phyloP scores from a whole-genome alignment of 2,113 vertebrate genomes.

The Clarias magur region DNA sequence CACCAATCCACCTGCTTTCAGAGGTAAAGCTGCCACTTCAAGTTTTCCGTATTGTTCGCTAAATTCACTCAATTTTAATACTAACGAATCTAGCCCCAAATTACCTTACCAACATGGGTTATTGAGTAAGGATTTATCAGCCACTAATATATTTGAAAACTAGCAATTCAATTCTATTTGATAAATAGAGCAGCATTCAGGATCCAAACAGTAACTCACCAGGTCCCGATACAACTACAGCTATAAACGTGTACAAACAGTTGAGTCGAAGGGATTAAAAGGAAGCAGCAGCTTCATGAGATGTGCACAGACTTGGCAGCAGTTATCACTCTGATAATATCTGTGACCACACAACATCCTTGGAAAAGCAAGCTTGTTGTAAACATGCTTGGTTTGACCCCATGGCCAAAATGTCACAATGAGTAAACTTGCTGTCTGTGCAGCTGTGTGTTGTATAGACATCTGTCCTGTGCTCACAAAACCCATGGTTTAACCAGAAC shows the following conservation, averaged over 20 bases:
- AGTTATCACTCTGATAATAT: constrained; percentile 49
- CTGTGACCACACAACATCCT: constrained; percentile 53
- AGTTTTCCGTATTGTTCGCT: not conserved
- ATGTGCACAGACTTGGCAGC: constrained; percentile 45
- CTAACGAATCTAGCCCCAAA: not conserved
- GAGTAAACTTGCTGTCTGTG: constrained; percentile 51
- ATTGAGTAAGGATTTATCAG: not conserved
- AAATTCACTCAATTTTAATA: too few relatives aligned
- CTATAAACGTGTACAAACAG: not conserved
- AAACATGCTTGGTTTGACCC: constrained; percentile 60
- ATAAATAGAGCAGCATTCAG: not conserved
- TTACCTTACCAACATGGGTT: not conserved
- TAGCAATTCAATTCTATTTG: not conserved
- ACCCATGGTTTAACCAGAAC: not conserved
- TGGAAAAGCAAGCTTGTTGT: constrained; percentile 57
- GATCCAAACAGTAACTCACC: not conserved
- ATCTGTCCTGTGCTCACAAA: not conserved
- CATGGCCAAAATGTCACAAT: constrained; percentile 54
- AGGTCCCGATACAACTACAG: not conserved
- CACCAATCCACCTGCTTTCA: not conserved
- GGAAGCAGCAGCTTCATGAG: not conserved
- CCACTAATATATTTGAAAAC: not conserved
- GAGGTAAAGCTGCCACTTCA: not conserved
- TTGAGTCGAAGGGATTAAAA: not conserved
- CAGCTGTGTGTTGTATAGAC: not conserved